Evolutionary conservation across 2,888 invertebrate genomes (phyloP), one percentile per base, ranked within the genome.

Genomic region (Trissolcus brochymenae): DNA sequence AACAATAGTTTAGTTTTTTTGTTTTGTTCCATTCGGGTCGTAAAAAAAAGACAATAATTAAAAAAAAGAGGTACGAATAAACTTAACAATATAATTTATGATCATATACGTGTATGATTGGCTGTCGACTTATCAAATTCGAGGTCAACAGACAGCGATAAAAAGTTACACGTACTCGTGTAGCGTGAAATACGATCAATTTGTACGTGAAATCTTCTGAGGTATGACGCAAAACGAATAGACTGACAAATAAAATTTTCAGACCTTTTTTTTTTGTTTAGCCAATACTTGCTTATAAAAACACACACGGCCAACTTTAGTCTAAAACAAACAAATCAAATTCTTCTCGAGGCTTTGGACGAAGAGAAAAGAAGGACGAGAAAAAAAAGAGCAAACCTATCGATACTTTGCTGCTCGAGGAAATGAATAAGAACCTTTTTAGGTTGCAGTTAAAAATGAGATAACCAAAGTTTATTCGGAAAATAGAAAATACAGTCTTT

Each of bases 191-290:
- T 60, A 11, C 54, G 49, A 50, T 54, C 60, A 49, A 60, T 66
- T 50, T 57, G 19, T 35, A 59, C 17, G 29, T 46, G 19, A 14
- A 57, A 64, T 50, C 57, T 54, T 72, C 59, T 21, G 56, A 56
- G 70, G 64, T 57, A 57, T 43, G 62, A 64, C 41, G 57, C 21
- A 64, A 64, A 65, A 51, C 65, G 65, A 65, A 60, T 54, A 51
- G 17, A 72, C 54, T 74, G 66, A 53, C 70, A 66, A 74, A 74
- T 74, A 67, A 66, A 73, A 73, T 73, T 66, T 60, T 59, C 50
- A 7, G 25, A 56, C 57, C 35, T 35, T 11, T 35, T 11, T 11
- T 66, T 57, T 67, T 67, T 61, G 51, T 49, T 49, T 56, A 19
- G 57, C 43, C 57, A 16, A 46, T 57, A 35, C 41, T 59, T 59